Percentiles rank a stretch among this genome's conserved stretches.
phyloP scores from a whole-genome alignment of 1,140 invertebrate genomes.

The Hormaphis cornu region DNA sequence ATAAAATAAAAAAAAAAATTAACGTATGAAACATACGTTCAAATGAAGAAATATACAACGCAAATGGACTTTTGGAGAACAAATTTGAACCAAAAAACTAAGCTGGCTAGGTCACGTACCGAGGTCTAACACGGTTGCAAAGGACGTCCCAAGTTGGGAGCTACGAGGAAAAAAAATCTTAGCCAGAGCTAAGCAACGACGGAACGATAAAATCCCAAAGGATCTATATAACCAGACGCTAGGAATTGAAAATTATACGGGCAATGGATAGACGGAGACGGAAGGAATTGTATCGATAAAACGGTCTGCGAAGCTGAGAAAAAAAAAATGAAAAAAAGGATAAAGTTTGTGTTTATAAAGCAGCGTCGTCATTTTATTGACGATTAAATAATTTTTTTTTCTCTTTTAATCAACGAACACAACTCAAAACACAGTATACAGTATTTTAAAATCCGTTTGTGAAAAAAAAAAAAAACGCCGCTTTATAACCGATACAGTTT shows the following conservation, averaged over 20 bases:
- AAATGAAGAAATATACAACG: neutral
- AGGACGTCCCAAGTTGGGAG: neutral
- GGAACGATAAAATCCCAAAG: neutral
- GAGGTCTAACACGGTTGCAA: neutral
- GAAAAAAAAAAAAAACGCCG: too few relatives aligned
- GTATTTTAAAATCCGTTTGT: too few relatives aligned
- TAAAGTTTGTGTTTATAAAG: too few relatives aligned
- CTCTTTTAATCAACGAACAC: too few relatives aligned
- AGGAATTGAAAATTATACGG: neutral
- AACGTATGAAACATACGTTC: neutral
- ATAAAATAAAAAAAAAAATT: neutral
- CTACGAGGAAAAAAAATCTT: neutral
- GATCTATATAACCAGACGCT: neutral
- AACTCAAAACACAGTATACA: too few relatives aligned
- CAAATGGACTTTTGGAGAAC: neutral
- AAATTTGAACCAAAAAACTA: constrained; percentile 5
- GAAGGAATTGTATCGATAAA: neutral
- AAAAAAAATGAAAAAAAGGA: neutral
- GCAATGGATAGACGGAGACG: neutral
- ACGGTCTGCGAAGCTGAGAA: neutral
- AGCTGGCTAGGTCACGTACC: constrained; percentile 3
- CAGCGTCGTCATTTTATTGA: too few relatives aligned
- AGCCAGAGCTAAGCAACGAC: neutral
- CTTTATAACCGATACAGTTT: too few relatives aligned
- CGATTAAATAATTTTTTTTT: too few relatives aligned